Base-by-base conservation (phyloP, 2,113 vertebrate genomes). In the Heliornis fulica region DNA sequence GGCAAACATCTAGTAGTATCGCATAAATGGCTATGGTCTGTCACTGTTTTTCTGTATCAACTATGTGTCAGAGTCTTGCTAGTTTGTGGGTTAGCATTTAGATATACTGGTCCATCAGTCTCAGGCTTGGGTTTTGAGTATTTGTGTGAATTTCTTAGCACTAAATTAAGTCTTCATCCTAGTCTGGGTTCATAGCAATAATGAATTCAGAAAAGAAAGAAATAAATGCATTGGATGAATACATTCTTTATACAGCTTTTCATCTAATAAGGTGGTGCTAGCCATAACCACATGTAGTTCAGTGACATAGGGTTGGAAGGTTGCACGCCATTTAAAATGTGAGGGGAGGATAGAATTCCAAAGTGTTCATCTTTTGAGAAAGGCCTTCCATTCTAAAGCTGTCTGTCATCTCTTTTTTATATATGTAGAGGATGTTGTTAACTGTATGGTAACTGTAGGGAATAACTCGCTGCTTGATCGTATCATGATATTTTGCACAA, bases 251-350 rank as follows among this genome's bases (percentile, higher is more conserved):
- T 68, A 8, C 13, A 64, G 22, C 22, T 81, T 86, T 81, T 61
- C 3, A 1, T 64, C n/a, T 78, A 21, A 22, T 70, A 63, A 31
- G 8, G 12, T 15, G 3, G 1, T 32, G 8, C 6, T n/a, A n/a
- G 8, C 50, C 20, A 8, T 70, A 36, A 29, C 21, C 32, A 46
- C 5, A 3, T 51, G 21, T 26, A 50, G 8, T 29, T 75, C 9
- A 2, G 12, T 63, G 21, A 34, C 0, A 0, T 20, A 3, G 25
- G 25, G 34, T 40, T 17, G 18, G n/a, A 50, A 64, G 7, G 9
- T 54, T 75, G 18, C 1, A 0, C 14, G 22, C 9, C 5, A 14
- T 25, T 28, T 53, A 41, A 56, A 83, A 46, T 8, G 12, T 4
- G 11, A 59, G 11, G 29, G 19, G 6, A 66, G 8, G 6, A 22